phyloP scores from a whole-genome alignment of 2,113 vertebrate genomes.

The Trinectes maculatus region DNA sequence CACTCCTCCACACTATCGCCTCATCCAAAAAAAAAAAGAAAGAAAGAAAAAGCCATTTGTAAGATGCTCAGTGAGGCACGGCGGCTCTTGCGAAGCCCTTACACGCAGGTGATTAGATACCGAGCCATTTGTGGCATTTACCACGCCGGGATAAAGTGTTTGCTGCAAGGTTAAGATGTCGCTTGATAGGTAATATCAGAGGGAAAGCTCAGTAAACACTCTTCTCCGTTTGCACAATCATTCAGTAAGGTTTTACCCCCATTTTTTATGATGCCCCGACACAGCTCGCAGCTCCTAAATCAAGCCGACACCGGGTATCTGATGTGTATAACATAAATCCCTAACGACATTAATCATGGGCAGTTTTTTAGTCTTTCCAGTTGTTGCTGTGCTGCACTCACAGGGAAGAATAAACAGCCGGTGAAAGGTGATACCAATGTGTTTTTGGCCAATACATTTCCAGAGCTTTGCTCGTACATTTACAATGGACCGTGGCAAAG shows the following conservation, averaged over 20 bases:
- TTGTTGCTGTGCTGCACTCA: slow-evolving; percentile 27
- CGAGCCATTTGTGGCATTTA: slow-evolving; percentile 40
- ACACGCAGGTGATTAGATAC: slow-evolving; percentile 31
- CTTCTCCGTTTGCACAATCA: not conserved
- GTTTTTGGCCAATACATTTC: slow-evolving; percentile 31
- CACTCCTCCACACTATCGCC: slow-evolving; percentile 46
- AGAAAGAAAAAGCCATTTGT: slow-evolving; percentile 32
- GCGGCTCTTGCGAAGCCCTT: slow-evolving; percentile 16
- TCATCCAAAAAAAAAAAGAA: slow-evolving; percentile 40
- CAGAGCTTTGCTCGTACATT: slow-evolving; percentile 35
- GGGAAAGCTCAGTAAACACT: slow-evolving; percentile 6
- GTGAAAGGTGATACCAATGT: slow-evolving; percentile 47
- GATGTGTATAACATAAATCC: slow-evolving; percentile 34
- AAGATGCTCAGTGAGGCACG: not conserved
- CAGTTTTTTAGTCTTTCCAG: slow-evolving; percentile 39
- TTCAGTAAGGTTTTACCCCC: slow-evolving; percentile 14
- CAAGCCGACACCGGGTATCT: slow-evolving; percentile 13
- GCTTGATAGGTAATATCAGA: slow-evolving; percentile 17
- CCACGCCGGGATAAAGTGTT: not conserved
- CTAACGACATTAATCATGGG: slow-evolving; percentile 47
- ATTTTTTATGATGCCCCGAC: slow-evolving; percentile 21
- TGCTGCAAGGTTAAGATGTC: slow-evolving; percentile 6
- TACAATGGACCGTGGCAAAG: slow-evolving; percentile 40
- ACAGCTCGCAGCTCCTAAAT: slow-evolving; percentile 28
- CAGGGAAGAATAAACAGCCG: slow-evolving; percentile 35